Evolutionary conservation across 2,888 invertebrate species (phyloP), one percentile per base, ranked within the genome.

Genomic region (Eubasilissa splendida): DNA sequence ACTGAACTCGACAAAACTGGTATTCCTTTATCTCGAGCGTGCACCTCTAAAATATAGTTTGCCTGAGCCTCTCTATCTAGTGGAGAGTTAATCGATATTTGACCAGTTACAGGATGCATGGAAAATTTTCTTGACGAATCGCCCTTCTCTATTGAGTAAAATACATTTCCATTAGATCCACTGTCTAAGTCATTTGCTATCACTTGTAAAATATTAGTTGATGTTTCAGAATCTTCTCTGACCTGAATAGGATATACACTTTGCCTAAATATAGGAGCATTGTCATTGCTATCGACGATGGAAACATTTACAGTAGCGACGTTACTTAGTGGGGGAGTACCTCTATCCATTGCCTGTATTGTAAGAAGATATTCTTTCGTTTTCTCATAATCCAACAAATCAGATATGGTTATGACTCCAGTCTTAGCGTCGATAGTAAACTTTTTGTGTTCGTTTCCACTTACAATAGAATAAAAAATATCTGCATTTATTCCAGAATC

Each of bases 401-500:
- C 94, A 31, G 92, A 90, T 8, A 96, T 92, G 14, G 90, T 91
- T 66, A 96, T 91, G 0, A 93, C 91, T 3, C 96, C 96, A 63
- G 93, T 93, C 84, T 92, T 92, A 7, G 92, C 89, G 86, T 94
- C 90, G 80, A 96, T 94, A 59, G 89, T 87, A 86, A 96, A 96
- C 86, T 95, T 95, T 84, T 93, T 93, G 85, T 95, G 95, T 85
- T 95, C 95, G 85, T 96, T 95, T 12, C 96, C 96, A 10, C 94
- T 95, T 42, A 94, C 92, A 80, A 96, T 94, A 2, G 94, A 93
- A 86, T 95, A 96, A 63, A 93, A 92, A 79, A 97, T 94, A 86
- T 96, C 94, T 0, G 96, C 96, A 88, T 96, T 97, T 33, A 96
- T 91, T 1, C 96, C 96, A 12, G 94, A 95, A 86, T 97, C 96